Evolutionary conservation across 2,113 vertebrate species (phyloP), one percentile per base, ranked within the genome.

Genomic region (Mustela nigripes): DNA sequence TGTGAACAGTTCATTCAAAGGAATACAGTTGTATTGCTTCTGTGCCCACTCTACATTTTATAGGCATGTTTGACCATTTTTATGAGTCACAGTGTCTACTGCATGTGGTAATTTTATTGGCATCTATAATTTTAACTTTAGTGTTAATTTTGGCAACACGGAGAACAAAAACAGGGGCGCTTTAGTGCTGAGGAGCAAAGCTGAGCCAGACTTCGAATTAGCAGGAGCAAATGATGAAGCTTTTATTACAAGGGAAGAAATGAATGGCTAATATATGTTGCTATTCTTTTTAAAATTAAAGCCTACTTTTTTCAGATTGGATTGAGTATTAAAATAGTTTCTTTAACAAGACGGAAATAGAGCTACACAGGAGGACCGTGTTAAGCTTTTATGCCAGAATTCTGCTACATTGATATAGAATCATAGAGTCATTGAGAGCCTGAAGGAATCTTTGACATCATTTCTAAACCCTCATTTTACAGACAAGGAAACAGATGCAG

Each of bases 21-120:
- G 84, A 96, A 48, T 71, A 92, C 78, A 83, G 94, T 28, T 78
- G 85, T 87, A 87, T 58, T 97, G 0, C 96, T 42, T 1, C 36
- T 81, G 31, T 71, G 15, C 96, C 67, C 97, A 26, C 84, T 97
- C 53, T 79, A 87, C 95, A 48, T 89, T 98, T 96, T 97, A 94
- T 48, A 80, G 85, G 67, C 80, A 7, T 45, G 16, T 71, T 88
- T 87, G 45, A 60, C 36, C 71, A 11, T 93, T 96, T 97, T 98
- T 97, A 96, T 82, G 79, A 94, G 74, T 82, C 62, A 45, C 56
- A 26, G 87, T 93, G 24, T 95, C 93, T 97, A 73, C 62, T 91
- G n/a, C 81, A 84, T 89, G 92, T 65, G 69, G 76, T 96, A 73
- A 94, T 97, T 95, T 98, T 98, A 90, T 2, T 95, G 93, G 80